Base-by-base conservation (phyloP, 2,113 vertebrate species). In the Lontra canadensis region DNA sequence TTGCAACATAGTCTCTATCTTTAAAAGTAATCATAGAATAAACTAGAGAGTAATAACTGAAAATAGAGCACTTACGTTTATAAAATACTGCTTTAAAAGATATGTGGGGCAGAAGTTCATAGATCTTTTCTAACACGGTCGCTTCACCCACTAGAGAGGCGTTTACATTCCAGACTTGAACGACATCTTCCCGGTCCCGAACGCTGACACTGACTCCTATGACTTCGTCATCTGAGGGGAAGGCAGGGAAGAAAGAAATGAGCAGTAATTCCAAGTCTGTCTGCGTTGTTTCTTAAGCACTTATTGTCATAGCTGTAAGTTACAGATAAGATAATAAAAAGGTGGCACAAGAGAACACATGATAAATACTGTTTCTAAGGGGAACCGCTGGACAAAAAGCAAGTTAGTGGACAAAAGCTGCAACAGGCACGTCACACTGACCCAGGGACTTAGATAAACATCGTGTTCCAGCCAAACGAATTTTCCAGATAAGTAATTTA, bases 121-220 rank as follows among this genome's bases (percentile, higher is more conserved):
- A 98, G 97, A 99, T 99, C 98, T 99, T 99, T 93, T 99, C 99
- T 97, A 99, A 95, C 98, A 99, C 98, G 12, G 99, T 99, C 1
- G 99, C 99, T 98, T 99, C 99, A 0, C 98, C 99, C 69, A 99
- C 99, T 97, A 98, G 98, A 14, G 99, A 99, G 31, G 99, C 99
- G 5, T 99, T 99, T 98, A 99, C 99, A n/a, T 99, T 99, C 99
- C 99, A 99, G 84, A 99, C 99, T 98, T 99, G 99, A 97, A 99
- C 97, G 39, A 99, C 98, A 67, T 99, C 99, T 91, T 99, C 99
- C 95, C 99, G 98, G 98, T 99, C 99, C 88, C 99, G 98, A 26
- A 99, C 98, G 3, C 99, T 99, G 98, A 99, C 99, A 8, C 99
- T 99, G 61, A 99, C 99, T 4, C 99, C 99, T 63, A 99, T 99